Evolutionary conservation across 2,888 invertebrate genomes (phyloP), one percentile per base, ranked within the genome.

Genomic region (Nematopogon swammerdamellus): DNA sequence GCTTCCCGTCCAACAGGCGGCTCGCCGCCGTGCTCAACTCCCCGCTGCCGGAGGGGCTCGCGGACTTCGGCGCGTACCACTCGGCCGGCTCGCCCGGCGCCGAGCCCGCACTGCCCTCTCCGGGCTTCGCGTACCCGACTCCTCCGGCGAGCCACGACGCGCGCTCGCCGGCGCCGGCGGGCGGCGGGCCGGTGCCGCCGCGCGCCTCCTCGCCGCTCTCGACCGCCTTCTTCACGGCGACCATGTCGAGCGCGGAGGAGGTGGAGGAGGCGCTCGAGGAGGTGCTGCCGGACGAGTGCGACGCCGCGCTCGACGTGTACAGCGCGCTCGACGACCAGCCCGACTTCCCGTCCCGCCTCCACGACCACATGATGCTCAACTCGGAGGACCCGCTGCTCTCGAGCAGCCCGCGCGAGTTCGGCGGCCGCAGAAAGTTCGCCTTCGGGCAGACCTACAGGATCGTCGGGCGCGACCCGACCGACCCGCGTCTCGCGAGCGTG

Each of bases 111-210:
- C 69, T 72, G 50, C 67, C 72, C 51, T 89, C 89, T n/a, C 89
- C 89, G 1, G 86, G 88, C 36, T 82, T 92, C 43, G 68, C 90
- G 18, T 93, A 92, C 63, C 92, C 93, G 2, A 93, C 93, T 8
- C 93, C 93, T 18, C 92, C 93, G 3, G 92, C 92, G 1, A 92
- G 92, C 58, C 92, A 92, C 59, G 92, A 92, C 72, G 91, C 91
- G 18, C 85, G 88, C 52, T 85, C 87, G 54, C 88, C 87, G 53
- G 71, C 72, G 8, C 74, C 76, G 51, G 68, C 73, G 6, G 50
- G 52, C 8, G 53, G 52, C 29, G 54, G 84, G 1, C 85, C 85
- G 50, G 82, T 82, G 58, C 85, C 85, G 2, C 86, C 88, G 14
- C 87, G 90, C 52, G 87, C 89, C 1, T 90, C 91, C 6, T 91